Base-by-base conservation (phyloP, 2,797 vertebrate genomes). In the Thalassophryne amazonica region DNA sequence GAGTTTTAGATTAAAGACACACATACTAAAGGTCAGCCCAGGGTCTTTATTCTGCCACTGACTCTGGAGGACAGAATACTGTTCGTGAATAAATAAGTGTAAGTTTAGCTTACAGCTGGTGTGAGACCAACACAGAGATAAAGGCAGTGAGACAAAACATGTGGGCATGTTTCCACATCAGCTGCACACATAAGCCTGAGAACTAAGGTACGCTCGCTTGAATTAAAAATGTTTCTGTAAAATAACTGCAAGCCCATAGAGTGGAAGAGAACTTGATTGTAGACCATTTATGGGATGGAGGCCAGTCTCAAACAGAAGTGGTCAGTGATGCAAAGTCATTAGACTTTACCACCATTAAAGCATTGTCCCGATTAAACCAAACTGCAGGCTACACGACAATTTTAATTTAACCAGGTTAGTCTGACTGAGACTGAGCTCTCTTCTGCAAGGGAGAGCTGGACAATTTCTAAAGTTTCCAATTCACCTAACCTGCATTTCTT, bases 171-270 rank as follows among this genome's bases (percentile, higher is more conserved):
- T 28, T 13, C 18, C 37, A 16, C 40, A 41, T 5, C 28, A 29
- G 51, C 20, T 69, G 74, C 70, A 81, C 57, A 60, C 56, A 66
- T 49, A 40, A 16, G 11, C 17, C 14, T 64, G 60, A 59, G 27
- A 77, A 67, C 54, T 50, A 45, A 58, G 58, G 47, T 52, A 57
- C 70, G 91, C 83, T 80, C 85, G 82, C 76, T 69, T 73, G 93
- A 94, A 95, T 90, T 93, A 91, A 94, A 94, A 94, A 93, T 89
- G 90, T 92, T 93, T 92, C 90, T 61, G 80, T 68, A 58, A 85
- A 84, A 86, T 59, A 79, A 73, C n/a, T n/a, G n/a, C n/a, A n/a
- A n/a, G n/a, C n/a, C n/a, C n/a, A n/a, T n/a, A n/a, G n/a, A n/a
- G n/a, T n/a, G n/a, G n/a, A n/a, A n/a, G n/a, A 88, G 88, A 91